Evolutionary conservation across 1,140 invertebrate genomes (phyloP).

Genomic region (Ptiloglossa arizonensis): DNA sequence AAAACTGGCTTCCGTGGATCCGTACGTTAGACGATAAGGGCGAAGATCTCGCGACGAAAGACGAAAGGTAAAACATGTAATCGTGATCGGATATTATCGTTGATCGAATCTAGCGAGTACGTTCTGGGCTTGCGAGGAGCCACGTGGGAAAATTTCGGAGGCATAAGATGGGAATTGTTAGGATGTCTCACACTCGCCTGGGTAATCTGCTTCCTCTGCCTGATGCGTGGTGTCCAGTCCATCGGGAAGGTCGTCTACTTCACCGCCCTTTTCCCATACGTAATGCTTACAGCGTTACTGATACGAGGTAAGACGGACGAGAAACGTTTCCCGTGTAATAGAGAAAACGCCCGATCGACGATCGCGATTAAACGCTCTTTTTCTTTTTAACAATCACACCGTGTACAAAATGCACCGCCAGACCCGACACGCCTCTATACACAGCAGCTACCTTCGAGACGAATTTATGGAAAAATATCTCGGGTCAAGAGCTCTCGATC

Average conservation of each 20-base stretch:
- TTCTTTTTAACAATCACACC: neutral
- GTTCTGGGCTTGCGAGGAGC: slow-evolving; percentile 84
- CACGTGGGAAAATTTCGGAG: slow-evolving; percentile 86
- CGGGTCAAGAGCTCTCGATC: too few species aligned
- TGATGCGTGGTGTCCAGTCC: slow-evolving; percentile 86
- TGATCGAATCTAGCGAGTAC: slow-evolving; percentile 82
- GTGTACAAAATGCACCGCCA: too few species aligned
- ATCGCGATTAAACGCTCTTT: neutral
- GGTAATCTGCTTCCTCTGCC: slow-evolving; percentile 88
- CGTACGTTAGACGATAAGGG: neutral
- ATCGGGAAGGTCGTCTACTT: slow-evolving; percentile 93
- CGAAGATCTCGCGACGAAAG: slow-evolving; percentile 25
- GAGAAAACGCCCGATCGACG: neutral
- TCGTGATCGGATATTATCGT: slow-evolving; percentile 54
- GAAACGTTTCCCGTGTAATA: slow-evolving; percentile 21
- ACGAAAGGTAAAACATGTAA: slow-evolving; percentile 44
- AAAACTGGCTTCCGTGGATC: neutral
- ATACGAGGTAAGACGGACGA: slow-evolving; percentile 81
- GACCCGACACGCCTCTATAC: too few species aligned
- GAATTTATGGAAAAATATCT: too few species aligned
- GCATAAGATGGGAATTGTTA: slow-evolving; percentile 88
- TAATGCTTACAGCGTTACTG: slow-evolving; percentile 87
- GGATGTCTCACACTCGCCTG: slow-evolving; percentile 87
- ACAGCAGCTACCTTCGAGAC: too few species aligned
- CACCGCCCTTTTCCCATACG: slow-evolving; percentile 89